These are phyloP conservation scores for Apodemus speciosus DNA, from an alignment of 2,113 vertebrate genomes.

Conservation along the genomic window DNA sequence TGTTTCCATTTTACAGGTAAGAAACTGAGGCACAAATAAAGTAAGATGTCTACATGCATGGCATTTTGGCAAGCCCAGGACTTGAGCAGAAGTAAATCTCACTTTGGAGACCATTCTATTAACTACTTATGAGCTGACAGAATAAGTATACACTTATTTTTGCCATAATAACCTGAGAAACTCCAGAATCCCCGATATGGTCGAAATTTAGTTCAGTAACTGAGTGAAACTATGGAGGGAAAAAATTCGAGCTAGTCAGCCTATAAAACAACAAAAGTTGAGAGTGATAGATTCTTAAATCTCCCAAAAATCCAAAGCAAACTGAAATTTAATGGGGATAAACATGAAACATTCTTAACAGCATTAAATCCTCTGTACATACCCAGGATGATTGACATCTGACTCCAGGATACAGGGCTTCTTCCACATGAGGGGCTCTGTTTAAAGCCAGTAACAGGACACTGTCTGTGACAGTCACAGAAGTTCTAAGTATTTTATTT, in stretches of 20 bases:
- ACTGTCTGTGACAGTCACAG: neutral
- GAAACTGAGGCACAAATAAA: neutral
- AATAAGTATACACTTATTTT: neutral
- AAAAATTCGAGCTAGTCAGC: neutral
- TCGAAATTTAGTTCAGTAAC: neutral
- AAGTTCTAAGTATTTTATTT: neutral
- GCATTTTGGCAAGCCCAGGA: neutral
- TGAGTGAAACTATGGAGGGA: neutral
- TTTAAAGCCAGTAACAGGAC: neutral
- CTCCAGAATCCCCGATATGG: neutral
- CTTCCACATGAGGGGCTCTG: neutral
- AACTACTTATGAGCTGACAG: neutral
- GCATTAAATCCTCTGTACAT: slow-evolving; percentile 15
- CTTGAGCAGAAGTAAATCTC: neutral
- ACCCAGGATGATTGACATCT: neutral
- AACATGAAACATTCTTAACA: slow-evolving; percentile 25
- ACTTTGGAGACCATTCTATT: neutral
- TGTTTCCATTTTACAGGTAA: neutral
- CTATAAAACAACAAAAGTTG: slow-evolving; percentile 48
- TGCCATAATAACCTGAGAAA: neutral
- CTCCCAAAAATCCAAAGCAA: slow-evolving; percentile 60
- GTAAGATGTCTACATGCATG: neutral
- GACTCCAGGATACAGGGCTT: neutral
- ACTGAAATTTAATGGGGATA: slow-evolving; percentile 70
- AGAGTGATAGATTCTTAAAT: slow-evolving; percentile 16